These are phyloP conservation scores for Cantharis rufa DNA, from an alignment of 2,888 invertebrate genomes.

Conservation along the genomic window DNA sequence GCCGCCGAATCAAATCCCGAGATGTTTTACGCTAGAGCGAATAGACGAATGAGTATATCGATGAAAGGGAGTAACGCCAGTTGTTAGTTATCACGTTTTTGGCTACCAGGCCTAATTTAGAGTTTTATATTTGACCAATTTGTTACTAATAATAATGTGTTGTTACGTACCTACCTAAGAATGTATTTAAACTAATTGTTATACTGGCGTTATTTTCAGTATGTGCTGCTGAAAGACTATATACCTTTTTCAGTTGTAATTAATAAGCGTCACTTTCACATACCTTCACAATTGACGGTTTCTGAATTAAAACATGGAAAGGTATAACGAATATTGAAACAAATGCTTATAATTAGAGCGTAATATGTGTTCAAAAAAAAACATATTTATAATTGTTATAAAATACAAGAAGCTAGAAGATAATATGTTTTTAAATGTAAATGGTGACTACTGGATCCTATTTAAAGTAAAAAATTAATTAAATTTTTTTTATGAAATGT, in stretches of 20 bases:
- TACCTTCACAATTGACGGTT: too few species aligned
- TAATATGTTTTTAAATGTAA: background rate
- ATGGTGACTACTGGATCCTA: background rate
- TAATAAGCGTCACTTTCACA: too few species aligned
- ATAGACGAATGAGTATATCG: constrained; percentile 78
- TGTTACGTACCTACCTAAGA: background rate
- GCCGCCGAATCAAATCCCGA: constrained; percentile 48
- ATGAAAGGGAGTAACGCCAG: constrained; percentile 69
- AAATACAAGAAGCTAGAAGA: background rate
- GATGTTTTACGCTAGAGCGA: constrained; percentile 55
- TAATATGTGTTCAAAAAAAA: background rate
- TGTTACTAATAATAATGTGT: background rate
- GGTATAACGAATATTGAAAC: background rate
- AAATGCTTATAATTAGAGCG: background rate
- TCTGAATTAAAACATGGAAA: too few species aligned
- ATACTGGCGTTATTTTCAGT: background rate
- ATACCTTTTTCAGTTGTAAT: background rate
- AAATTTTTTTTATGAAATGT: background rate
- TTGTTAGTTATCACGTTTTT: constrained; percentile 40
- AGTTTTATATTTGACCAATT: constrained; percentile 5
- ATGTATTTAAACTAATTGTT: background rate
- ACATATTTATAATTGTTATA: background rate
- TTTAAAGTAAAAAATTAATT: background rate
- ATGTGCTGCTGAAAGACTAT: background rate
- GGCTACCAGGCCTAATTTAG: background rate